These are phyloP conservation scores for Paradoxurus hermaphroditus DNA, from an alignment of 2,113 vertebrate species.

Conservation along the genomic window DNA sequence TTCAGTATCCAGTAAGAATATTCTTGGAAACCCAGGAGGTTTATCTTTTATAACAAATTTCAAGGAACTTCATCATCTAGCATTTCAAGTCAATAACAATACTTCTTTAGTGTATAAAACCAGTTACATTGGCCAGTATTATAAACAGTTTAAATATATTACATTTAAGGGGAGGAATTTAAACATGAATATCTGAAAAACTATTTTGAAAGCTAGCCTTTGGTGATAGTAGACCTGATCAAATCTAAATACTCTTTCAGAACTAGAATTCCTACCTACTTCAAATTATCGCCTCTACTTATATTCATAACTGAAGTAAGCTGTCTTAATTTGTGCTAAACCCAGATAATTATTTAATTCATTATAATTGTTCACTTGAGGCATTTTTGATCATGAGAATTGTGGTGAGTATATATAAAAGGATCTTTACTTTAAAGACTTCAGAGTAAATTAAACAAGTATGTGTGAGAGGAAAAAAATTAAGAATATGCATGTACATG, in stretches of 20 bases:
- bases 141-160: background rate
- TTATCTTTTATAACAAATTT: constrained; percentile 40
- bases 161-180: constrained; percentile 21
- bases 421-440: constrained; percentile 28
- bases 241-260: background rate
- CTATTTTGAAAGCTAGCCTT: constrained; percentile 4
- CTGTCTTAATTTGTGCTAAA: background rate
- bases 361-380: constrained; percentile 26
- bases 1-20: background rate
- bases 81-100: background rate
- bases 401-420: constrained; percentile 43
- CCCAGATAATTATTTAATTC: constrained; percentile 12
- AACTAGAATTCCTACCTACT: constrained; percentile 14
- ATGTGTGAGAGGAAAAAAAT: constrained; percentile 1
- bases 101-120: constrained; percentile 19
- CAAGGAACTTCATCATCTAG: background rate
- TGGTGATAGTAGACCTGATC: background rate
- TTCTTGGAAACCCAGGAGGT: constrained; percentile 14
- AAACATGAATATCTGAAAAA: background rate
- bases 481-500: background rate
- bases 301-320: background rate
- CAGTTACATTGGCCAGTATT: background rate
- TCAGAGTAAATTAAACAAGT: constrained; percentile 1
- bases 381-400: constrained; percentile 32
- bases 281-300: constrained; percentile 1